These are phyloP conservation scores for Heliconius sara DNA, from an alignment of 2,888 invertebrate species.

Conservation along the genomic window DNA sequence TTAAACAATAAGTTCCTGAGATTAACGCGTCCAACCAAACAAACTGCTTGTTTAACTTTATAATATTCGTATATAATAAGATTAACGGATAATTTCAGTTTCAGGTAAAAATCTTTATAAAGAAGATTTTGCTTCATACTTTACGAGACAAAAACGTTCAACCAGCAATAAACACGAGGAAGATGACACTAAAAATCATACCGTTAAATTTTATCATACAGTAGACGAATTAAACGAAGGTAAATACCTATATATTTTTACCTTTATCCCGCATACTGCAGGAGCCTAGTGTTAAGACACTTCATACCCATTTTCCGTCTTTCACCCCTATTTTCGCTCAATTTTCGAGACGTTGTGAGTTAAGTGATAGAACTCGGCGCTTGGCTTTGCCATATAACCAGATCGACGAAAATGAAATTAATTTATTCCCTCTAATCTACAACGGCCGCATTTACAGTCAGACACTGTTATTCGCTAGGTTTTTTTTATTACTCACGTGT, in stretches of 20 bases:
- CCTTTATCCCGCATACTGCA: too few relatives aligned
- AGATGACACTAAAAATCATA: conserved; percentile 57
- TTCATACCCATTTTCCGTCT: too few relatives aligned
- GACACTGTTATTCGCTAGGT: not conserved
- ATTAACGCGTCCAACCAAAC: too few relatives aligned
- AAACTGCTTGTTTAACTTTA: too few relatives aligned
- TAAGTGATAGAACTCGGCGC: not conserved
- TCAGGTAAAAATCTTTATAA: conserved; percentile 45
- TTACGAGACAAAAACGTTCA: conserved; percentile 62
- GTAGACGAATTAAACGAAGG: conserved; percentile 65
- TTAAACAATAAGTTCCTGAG: too few relatives aligned
- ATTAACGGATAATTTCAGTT: conserved; percentile 36
- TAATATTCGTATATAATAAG: too few relatives aligned
- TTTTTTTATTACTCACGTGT: not conserved
- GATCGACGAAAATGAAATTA: too few relatives aligned
- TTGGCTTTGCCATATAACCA: not conserved
- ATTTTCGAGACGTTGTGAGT: too few relatives aligned
- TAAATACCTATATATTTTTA: conserved; percentile 18
- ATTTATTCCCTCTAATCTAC: too few relatives aligned
- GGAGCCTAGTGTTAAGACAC: not conserved
- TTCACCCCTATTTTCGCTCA: too few relatives aligned
- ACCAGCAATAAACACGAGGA: conserved; percentile 41
- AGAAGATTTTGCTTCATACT: conserved; percentile 48
- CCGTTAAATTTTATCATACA: conserved; percentile 64
- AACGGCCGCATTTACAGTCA: not conserved